Conservation (phyloP, 2,888 invertebrate genomes). For the Thereva nobilitata region DNA sequence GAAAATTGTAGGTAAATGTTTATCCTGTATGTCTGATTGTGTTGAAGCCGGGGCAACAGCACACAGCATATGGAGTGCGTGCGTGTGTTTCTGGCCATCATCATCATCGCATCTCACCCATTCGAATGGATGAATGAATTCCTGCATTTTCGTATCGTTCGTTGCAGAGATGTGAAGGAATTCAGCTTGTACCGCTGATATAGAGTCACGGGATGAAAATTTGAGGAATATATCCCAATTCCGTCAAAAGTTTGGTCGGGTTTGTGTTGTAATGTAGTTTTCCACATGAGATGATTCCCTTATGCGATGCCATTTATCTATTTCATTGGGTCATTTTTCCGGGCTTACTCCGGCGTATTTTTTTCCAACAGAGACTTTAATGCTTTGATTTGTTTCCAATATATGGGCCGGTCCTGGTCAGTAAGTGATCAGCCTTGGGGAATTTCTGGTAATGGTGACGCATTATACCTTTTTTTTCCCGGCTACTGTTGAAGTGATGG, state of each 20-base stretch:
- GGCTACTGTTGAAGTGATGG: too few relatives aligned
- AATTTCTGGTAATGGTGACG: too few relatives aligned
- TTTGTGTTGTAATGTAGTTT: constrained; percentile 28
- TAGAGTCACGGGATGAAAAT: not conserved
- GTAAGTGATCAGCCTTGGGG: too few relatives aligned
- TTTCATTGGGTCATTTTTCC: constrained; percentile 31
- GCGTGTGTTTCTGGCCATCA: too few relatives aligned
- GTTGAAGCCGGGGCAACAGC: too few relatives aligned
- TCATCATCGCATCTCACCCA: too few relatives aligned
- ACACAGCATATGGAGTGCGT: too few relatives aligned
- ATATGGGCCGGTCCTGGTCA: not conserved
- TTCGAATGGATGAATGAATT: not conserved
- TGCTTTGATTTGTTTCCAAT: constrained; percentile 23
- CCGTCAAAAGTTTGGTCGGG: constrained; percentile 20
- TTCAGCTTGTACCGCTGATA: too few relatives aligned
- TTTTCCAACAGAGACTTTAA: constrained; percentile 18
- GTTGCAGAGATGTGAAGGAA: too few relatives aligned
- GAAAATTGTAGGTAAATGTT: constrained; percentile 15
- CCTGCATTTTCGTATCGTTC: not conserved
- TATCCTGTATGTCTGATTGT: constrained; percentile 1
- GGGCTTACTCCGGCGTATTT: not conserved
- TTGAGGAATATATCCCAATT: constrained; percentile 8
- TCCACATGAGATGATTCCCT: constrained; percentile 23
- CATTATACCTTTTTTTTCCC: too few relatives aligned
- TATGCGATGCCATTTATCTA: constrained; percentile 30